These are phyloP conservation scores for Watsonalla binaria DNA, from an alignment of 2,888 invertebrate species.

Conservation along the genomic window DNA sequence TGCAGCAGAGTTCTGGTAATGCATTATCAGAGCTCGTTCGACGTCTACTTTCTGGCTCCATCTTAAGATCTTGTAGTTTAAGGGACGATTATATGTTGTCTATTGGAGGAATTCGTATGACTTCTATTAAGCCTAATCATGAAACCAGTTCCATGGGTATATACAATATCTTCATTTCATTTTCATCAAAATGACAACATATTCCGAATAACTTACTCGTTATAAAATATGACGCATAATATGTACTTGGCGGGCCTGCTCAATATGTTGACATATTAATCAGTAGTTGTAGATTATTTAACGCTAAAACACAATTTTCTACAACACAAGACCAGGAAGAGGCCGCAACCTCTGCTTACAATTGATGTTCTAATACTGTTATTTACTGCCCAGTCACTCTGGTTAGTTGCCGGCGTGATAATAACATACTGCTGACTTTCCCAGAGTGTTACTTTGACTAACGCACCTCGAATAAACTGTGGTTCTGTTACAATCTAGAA, in stretches of 20 bases:
- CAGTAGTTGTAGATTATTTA: neutral
- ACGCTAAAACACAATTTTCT: neutral
- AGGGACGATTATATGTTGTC: too few relatives aligned
- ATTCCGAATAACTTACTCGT: too few relatives aligned
- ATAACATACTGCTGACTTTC: conserved; percentile 15
- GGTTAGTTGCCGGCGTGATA: conserved; percentile 32
- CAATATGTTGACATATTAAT: neutral
- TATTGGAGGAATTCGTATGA: too few relatives aligned
- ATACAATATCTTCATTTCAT: too few relatives aligned
- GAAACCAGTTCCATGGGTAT: too few relatives aligned
- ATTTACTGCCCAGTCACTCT: conserved; percentile 25
- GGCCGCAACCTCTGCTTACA: conserved; percentile 12
- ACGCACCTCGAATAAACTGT: conserved; percentile 1
- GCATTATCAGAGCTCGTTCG: too few relatives aligned
- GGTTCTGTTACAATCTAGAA: neutral
- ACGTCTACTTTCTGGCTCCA: too few relatives aligned
- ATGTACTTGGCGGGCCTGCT: neutral
- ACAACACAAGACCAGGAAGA: conserved; percentile 11
- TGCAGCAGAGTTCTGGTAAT: too few relatives aligned
- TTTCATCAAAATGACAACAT: too few relatives aligned
- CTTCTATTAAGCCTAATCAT: too few relatives aligned
- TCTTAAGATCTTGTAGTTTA: too few relatives aligned
- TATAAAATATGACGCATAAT: too few relatives aligned
- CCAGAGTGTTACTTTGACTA: conserved; percentile 1
- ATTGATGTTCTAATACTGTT: conserved; percentile 19